phyloP scores from a whole-genome alignment of 2,888 invertebrate genomes.

The Podabrus alpinus region DNA sequence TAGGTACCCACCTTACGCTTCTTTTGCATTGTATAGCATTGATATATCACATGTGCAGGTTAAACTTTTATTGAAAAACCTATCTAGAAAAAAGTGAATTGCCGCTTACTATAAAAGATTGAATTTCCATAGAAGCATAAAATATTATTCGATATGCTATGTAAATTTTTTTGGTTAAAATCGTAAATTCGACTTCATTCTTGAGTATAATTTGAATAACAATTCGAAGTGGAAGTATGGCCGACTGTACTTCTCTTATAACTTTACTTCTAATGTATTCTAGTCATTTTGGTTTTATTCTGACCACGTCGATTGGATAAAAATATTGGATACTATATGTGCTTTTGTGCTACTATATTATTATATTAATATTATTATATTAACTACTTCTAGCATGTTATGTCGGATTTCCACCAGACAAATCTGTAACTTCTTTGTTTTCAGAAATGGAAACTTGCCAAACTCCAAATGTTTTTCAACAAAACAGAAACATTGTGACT shows the following conservation, averaged over 20 bases:
- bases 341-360: too few relatives aligned
- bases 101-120: not conserved
- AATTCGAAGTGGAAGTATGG: not conserved
- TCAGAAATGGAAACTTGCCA: too few relatives aligned
- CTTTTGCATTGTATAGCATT: not conserved
- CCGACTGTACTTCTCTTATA: not conserved
- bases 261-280: not conserved
- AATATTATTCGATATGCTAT: not conserved
- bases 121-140: not conserved
- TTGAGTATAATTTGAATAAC: not conserved
- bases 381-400: too few relatives aligned
- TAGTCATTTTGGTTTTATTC: not conserved
- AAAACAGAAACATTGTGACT: too few relatives aligned
- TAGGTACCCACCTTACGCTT: not conserved
- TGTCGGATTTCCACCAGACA: too few relatives aligned
- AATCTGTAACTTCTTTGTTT: too few relatives aligned
- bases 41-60: not conserved
- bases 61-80: not conserved
- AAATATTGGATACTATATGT: too few relatives aligned
- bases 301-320: not conserved
- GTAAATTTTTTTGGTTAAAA: not conserved
- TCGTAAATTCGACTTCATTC: not conserved
- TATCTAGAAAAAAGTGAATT: not conserved
- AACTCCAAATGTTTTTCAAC: too few relatives aligned
- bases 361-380: too few relatives aligned